Conservation (phyloP, 2,797 vertebrate species). For the Bucorvus abyssinicus region DNA sequence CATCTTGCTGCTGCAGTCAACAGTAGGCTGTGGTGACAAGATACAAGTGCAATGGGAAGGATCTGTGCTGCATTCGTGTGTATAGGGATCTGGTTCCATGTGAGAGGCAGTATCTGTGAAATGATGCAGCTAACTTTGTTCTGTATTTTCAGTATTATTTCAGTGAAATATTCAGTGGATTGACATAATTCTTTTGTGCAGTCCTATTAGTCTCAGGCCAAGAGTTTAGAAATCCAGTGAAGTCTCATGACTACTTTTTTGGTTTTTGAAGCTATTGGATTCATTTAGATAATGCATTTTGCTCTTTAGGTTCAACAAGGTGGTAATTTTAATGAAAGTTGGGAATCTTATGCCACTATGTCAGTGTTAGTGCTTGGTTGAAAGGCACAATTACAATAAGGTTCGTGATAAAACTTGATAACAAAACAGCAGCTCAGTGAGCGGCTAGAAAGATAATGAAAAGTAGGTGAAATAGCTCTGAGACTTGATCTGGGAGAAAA, state of each 20-base stretch:
- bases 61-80: background rate
- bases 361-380: background rate
- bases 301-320: background rate
- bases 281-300: background rate
- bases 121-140: background rate
- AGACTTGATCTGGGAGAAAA: background rate
- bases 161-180: background rate
- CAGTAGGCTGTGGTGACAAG: background rate
- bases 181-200: background rate
- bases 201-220: background rate
- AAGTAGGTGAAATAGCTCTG: slow-evolving; percentile 9
- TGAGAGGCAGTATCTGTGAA: background rate
- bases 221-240: background rate
- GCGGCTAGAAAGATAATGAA: background rate
- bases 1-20: background rate
- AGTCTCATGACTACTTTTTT: background rate
- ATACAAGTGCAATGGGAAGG: background rate
- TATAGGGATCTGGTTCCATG: background rate
- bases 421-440: background rate
- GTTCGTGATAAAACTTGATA: background rate
- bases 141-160: background rate
- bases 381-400: background rate
- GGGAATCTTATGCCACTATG: background rate
- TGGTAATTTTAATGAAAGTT: background rate
- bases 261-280: background rate